Evolutionary conservation across 2,797 vertebrate genomes (phyloP), one percentile per base, ranked within the genome.

Genomic region (Syngnathus acus): DNA sequence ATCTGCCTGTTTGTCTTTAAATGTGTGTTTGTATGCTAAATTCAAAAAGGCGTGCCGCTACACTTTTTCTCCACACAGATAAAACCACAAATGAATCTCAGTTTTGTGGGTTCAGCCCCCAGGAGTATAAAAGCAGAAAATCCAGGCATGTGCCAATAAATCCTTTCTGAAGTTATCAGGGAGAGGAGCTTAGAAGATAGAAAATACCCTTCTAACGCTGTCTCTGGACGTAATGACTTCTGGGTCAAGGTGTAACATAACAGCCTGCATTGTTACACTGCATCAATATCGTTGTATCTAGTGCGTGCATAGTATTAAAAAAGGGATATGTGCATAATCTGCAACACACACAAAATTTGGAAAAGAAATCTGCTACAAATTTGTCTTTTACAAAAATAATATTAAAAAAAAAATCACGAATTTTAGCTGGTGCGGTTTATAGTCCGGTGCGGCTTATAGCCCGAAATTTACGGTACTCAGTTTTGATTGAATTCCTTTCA

Each of bases 131-230:
- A 74, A 78, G 67, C 71, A 75, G 65, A 75, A 78, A 76, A 80
- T 71, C 77, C 71, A 78, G 79, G 71, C 65, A 13, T 78, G 70
- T 69, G 78, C 51, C 73, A 68, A 55, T 68, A 73, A 82, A 76
- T 75, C 71, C 53, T 65, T 75, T 78, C 76, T 77, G 76, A 82
- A 72, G 68, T 68, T 67, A 72, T 83, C 76, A 71, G 43, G 72
- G 50, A 53, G 51, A 69, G 69, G 70, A 78, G 66, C 62, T 65
- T 60, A 78, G 65, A 55, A 71, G 65, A 80, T 77, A 71, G 78
- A 82, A 45, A 64, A 77, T 75, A 76, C 19, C 76, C 76, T 72
- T 78, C 75, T 53, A 67, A 64, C 50, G 67, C 58, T 51, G 58
- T 48, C 53, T 62, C 39, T 66, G 70, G 68, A 77, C 51, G 38